Base-by-base conservation (phyloP, 2,113 vertebrate species). In the Cromileptes altivelis region DNA sequence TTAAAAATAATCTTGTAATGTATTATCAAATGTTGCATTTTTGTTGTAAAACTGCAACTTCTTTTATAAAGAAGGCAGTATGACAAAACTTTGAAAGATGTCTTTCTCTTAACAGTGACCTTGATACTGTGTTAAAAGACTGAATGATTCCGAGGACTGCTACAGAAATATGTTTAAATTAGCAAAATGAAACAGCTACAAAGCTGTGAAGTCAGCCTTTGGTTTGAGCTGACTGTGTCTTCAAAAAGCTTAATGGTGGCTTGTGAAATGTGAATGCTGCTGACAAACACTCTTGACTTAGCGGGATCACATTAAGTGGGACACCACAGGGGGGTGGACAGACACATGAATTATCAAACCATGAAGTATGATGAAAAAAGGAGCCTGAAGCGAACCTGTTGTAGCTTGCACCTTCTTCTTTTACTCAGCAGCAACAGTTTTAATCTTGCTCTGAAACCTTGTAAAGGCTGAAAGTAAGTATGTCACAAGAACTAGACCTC, bases 401-500 rank as follows among this genome's bases (percentile, higher is more conserved):
- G 75, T 69, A 82, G 58, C 52, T 19, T 49, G 4, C 67, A 45
- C 15, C 58, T 60, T 55, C 60, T 37, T 27, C 13, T 15, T 47
- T 25, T 4, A 33, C 53, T 80, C 63, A 68, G 61, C 63, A 71
- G 60, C 23, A 1, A 55, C 25, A 52, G 33, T 52, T 78, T 71
- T 40, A 85, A 84, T 78, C 52, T 21, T 62, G 4, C 65, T 56
- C 4, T 45, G n/a, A 78, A 78, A 67, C 27, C 14, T 1, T 55
- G 14, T 80, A 42, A 60, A 1, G 3, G 49, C 30, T 67, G 53
- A 82, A 40, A 18, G 62, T 80, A 56, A 18, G 62, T 80, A 56
- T 8, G 25, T 45, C 72, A 14, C 18, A 67, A 64, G 45, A 42
- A 37, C 47, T 8, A 47, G 27, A 69, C 63, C 30, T 45, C 53